Percentiles rank a stretch among this genome's conserved stretches.
Conservation (phyloP, 2,888 invertebrate genomes). For the Phymatocera aterrima region DNA sequence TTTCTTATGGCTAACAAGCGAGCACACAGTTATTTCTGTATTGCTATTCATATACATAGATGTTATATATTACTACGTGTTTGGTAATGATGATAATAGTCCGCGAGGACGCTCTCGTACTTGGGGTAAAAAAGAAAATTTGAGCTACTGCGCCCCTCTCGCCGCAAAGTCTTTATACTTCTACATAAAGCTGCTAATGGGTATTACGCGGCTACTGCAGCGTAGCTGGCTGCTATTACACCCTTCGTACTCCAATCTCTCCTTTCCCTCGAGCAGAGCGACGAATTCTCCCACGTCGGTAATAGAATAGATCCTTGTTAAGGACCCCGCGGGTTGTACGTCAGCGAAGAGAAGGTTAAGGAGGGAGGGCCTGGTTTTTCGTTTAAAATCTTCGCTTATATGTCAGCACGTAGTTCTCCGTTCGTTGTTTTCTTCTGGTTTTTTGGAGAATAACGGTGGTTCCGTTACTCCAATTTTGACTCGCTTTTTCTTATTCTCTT, state of each 20-base stretch:
- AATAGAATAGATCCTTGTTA: slow-evolving; percentile 42
- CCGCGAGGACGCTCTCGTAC: no score
- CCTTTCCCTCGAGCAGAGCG: slow-evolving; percentile 13
- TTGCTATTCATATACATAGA: no score
- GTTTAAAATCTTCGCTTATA: slow-evolving; percentile 1
- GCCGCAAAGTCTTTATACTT: slow-evolving; percentile 26
- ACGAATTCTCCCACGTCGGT: slow-evolving; percentile 22
- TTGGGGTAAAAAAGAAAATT: neutral
- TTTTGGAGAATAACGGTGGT: no score
- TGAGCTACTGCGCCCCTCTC: neutral
- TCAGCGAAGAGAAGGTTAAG: neutral
- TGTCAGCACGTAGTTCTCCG: neutral
- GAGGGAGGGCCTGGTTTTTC: neutral
- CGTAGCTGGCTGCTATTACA: slow-evolving; percentile 22
- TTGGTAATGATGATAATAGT: neutral
- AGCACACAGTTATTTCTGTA: no score
- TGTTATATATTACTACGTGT: neutral
- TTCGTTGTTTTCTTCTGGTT: neutral
- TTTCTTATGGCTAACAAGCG: no score
- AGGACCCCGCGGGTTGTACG: slow-evolving; percentile 3
- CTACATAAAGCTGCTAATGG: slow-evolving; percentile 25
- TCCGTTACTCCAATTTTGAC: neutral
- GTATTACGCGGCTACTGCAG: slow-evolving; percentile 24
- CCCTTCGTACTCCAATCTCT: slow-evolving; percentile 23
- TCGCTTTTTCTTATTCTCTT: neutral